phyloP scores from a whole-genome alignment of 2,888 invertebrate species.

The Phyllotreta cruciferae region DNA sequence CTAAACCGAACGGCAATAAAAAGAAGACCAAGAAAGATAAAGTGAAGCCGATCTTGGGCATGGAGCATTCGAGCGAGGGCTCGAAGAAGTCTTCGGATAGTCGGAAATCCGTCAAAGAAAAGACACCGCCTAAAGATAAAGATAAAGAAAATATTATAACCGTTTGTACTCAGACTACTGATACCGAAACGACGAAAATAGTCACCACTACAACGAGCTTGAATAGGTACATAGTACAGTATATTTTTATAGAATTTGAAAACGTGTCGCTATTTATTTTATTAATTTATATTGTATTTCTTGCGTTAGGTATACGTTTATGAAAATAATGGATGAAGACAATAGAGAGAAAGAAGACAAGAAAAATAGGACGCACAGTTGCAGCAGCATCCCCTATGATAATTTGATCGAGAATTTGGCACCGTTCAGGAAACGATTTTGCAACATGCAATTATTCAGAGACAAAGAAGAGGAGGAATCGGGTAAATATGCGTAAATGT shows the following conservation, averaged over 20 bases:
- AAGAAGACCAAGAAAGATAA: conserved; percentile 49
- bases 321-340: conserved; percentile 52
- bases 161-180: conserved; percentile 50
- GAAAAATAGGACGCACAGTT: conserved; percentile 58
- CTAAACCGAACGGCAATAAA: conserved; percentile 47
- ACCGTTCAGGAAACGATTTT: conserved; percentile 59
- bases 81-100: conserved; percentile 28
- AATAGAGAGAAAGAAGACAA: conserved; percentile 47
- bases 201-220: conserved; percentile 54
- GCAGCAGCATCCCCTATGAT: conserved; percentile 59
- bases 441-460: conserved; percentile 56
- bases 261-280: too few species aligned
- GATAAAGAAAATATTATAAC: conserved; percentile 45
- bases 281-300: not conserved
- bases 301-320: conserved; percentile 52
- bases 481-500: conserved; percentile 33
- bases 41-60: conserved; percentile 36
- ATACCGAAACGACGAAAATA: conserved; percentile 52
- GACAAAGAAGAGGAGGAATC: conserved; percentile 45
- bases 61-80: conserved; percentile 33
- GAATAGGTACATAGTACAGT: too few species aligned
- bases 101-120: conserved; percentile 29
- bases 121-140: conserved; percentile 46
- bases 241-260: not conserved
- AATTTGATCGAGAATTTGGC: conserved; percentile 59